Conservation (phyloP, 2,888 invertebrate species). For the Caenorhabditis sinica region DNA sequence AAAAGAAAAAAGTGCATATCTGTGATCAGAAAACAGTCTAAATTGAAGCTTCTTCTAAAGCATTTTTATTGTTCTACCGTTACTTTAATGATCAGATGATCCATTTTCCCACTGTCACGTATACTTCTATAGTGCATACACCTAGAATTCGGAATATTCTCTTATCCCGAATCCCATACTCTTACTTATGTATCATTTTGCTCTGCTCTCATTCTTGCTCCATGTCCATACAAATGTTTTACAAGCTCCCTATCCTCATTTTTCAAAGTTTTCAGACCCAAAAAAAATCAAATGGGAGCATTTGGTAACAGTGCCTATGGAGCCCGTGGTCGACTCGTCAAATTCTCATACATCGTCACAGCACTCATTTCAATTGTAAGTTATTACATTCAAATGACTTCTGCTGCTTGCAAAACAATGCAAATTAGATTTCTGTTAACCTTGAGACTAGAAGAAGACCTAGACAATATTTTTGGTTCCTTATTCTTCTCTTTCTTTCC, state of each 20-base stretch:
- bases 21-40: background rate
- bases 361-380: conserved; percentile 65
- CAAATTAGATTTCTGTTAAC: conserved; percentile 35
- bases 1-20: conserved; percentile 7
- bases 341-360: conserved; percentile 50
- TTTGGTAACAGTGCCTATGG: conserved; percentile 63
- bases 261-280: background rate
- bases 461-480: conserved; percentile 30
- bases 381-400: conserved; percentile 3
- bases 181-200: background rate
- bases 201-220: background rate
- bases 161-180: background rate
- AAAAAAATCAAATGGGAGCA: conserved; percentile 53
- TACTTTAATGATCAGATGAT: background rate
- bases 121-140: background rate
- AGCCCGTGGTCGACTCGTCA: conserved; percentile 52
- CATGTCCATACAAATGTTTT: too few relatives aligned
- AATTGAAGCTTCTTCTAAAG: background rate
- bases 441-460: conserved; percentile 20
- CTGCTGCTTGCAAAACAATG: conserved; percentile 26
- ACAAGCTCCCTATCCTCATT: background rate
- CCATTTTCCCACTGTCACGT: background rate
- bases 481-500: conserved; percentile 26
- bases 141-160: background rate
- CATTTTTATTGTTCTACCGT: background rate